These are phyloP conservation scores for Galendromus occidentalis DNA, from an alignment of 1,140 invertebrate species.

Conservation along the genomic window DNA sequence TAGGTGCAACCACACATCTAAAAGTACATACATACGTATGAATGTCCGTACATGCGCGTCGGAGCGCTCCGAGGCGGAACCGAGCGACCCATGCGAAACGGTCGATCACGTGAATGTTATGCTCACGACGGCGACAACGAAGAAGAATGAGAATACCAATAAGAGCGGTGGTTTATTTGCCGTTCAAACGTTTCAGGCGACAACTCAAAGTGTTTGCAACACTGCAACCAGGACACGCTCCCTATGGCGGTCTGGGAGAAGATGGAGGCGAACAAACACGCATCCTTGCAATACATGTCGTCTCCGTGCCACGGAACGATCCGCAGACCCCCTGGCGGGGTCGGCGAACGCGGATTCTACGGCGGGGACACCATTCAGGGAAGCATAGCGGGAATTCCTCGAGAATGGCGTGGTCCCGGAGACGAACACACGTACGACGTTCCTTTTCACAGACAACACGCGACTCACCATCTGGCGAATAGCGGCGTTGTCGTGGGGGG, in stretches of 20 bases:
- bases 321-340: not conserved
- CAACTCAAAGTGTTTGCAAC: conserved; percentile 6
- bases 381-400: not conserved
- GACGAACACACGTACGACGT: conserved; percentile 8
- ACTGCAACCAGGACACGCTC: conserved; percentile 15
- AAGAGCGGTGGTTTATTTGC: too few species aligned
- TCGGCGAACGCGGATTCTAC: not conserved
- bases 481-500: too few species aligned
- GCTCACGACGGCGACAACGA: too few species aligned
- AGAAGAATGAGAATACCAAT: too few species aligned
- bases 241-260: conserved; percentile 20
- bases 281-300: conserved; percentile 3
- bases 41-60: too few species aligned
- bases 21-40: too few species aligned
- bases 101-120: too few species aligned
- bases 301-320: conserved; percentile 3
- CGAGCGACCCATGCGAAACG: too few species aligned
- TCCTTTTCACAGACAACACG: not conserved
- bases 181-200: not conserved
- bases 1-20: not conserved
- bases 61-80: too few species aligned
- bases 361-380: not conserved
- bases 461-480: not conserved
- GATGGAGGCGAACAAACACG: conserved; percentile 12
- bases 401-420: not conserved